These are phyloP conservation scores for Drosophila sturtevanti DNA, from an alignment of 1,140 invertebrate genomes.

Conservation along the genomic window DNA sequence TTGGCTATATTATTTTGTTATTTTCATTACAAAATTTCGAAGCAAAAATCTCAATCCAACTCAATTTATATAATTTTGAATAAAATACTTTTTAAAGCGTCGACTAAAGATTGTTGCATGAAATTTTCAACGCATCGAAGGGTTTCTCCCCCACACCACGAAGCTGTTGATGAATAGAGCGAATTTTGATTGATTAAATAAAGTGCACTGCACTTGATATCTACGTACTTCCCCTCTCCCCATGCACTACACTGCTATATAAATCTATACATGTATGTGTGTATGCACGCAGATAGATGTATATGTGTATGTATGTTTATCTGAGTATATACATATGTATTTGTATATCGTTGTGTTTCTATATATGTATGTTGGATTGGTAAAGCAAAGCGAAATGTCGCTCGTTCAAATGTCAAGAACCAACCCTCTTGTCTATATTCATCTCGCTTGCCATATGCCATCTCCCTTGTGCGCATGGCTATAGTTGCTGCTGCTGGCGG, in stretches of 20 bases:
- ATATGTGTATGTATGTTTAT: constrained; percentile 21
- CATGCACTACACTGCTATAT: not conserved
- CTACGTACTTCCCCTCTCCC: not conserved
- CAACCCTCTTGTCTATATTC: constrained; percentile 63
- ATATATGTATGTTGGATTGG: constrained; percentile 17
- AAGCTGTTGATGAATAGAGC: constrained; percentile 12
- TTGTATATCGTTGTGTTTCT: constrained; percentile 33
- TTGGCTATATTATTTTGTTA: too few species aligned
- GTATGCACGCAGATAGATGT: not conserved
- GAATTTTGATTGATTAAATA: constrained; percentile 81
- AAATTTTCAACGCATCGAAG: constrained; percentile 1
- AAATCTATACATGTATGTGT: constrained; percentile 6
- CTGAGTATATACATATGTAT: constrained; percentile 23
- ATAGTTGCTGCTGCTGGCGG: constrained; percentile 32
- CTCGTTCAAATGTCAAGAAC: constrained; percentile 80
- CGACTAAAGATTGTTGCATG: not conserved
- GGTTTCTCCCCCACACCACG: not conserved
- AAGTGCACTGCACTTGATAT: constrained; percentile 75
- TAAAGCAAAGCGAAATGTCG: constrained; percentile 70
- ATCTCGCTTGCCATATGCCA: constrained; percentile 40
- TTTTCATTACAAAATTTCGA: not conserved
- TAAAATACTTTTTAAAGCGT: constrained; percentile 1
- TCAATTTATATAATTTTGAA: not conserved
- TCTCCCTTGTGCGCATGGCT: constrained; percentile 26
- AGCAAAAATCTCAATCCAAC: not conserved